Conservation (phyloP, 2,797 vertebrate species). For the Phyllotis vaccarum region DNA sequence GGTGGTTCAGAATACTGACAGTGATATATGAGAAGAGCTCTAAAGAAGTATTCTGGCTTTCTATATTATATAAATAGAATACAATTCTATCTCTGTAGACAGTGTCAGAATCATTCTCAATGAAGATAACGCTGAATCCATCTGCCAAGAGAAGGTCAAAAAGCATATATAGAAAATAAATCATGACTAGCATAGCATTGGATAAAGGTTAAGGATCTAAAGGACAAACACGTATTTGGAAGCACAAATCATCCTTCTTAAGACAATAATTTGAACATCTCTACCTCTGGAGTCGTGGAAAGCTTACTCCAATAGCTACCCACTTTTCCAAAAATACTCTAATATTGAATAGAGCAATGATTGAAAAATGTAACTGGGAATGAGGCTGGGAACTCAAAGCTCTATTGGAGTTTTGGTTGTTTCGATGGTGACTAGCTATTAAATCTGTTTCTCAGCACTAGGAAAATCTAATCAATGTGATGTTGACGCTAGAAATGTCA, state of each 20-base stretch:
- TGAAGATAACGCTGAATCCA: conserved; percentile 78
- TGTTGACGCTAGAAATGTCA: conserved; percentile 10
- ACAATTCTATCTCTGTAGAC: conserved; percentile 73
- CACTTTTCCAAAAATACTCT: conserved; percentile 70
- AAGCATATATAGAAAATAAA: conserved; percentile 87
- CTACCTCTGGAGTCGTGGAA: conserved; percentile 68
- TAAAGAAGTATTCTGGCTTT: conserved; percentile 61
- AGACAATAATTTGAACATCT: conserved; percentile 82
- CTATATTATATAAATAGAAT: conserved; percentile 74
- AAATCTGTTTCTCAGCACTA: not conserved
- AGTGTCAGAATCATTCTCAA: conserved; percentile 81
- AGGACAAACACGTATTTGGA: conserved; percentile 84
- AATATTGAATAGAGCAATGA: conserved; percentile 6
- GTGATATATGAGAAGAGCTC: conserved; percentile 76
- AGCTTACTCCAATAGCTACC: conserved; percentile 76
- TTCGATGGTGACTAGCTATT: not conserved
- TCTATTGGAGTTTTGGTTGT: not conserved
- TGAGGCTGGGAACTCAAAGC: not conserved
- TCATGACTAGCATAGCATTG: conserved; percentile 84
- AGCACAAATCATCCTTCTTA: conserved; percentile 77
- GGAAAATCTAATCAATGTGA: not conserved
- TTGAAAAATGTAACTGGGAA: conserved; percentile 5
- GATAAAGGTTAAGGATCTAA: conserved; percentile 88
- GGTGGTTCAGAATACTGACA: conserved; percentile 83
- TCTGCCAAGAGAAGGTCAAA: conserved; percentile 87